Evolutionary conservation across 1,140 invertebrate genomes (phyloP).

Genomic region (Cryptotermes secundus): DNA sequence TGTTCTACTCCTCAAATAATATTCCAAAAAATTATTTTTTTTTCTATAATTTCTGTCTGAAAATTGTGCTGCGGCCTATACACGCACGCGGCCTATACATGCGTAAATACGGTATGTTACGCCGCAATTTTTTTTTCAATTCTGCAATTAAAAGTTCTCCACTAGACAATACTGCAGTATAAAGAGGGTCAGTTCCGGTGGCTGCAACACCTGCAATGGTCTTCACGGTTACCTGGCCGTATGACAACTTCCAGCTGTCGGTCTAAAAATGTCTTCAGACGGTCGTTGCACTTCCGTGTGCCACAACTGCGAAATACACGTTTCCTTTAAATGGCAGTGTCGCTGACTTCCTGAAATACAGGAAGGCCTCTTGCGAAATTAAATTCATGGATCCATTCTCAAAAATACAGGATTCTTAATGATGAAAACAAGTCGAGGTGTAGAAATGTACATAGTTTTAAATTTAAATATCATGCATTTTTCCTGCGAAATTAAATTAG

Average conservation of each 20-base stretch:
- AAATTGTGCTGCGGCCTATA: no score
- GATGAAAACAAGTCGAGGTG: neutral
- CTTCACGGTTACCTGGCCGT: neutral
- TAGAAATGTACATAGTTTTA: neutral
- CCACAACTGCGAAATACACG: neutral
- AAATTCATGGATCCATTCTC: neutral
- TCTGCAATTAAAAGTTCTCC: neutral
- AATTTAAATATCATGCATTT: neutral
- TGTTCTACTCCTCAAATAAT: no score
- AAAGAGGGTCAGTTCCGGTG: neutral
- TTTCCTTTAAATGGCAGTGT: neutral
- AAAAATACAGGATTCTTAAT: neutral
- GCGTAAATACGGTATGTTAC: no score
- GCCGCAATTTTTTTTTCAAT: no score
- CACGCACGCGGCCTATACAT: no score
- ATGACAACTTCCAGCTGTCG: slow-evolving; percentile 14
- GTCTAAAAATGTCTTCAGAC: neutral
- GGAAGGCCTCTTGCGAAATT: neutral
- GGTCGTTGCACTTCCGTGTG: slow-evolving; percentile 8
- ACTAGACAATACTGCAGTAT: neutral
- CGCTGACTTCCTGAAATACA: neutral
- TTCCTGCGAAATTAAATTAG: neutral
- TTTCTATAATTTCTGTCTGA: no score
- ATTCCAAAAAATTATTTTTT: no score
- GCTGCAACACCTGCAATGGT: neutral